Evolutionary conservation across 1,140 invertebrate species (phyloP), one percentile per base, ranked within the genome.

Genomic region (Planococcus citri): DNA sequence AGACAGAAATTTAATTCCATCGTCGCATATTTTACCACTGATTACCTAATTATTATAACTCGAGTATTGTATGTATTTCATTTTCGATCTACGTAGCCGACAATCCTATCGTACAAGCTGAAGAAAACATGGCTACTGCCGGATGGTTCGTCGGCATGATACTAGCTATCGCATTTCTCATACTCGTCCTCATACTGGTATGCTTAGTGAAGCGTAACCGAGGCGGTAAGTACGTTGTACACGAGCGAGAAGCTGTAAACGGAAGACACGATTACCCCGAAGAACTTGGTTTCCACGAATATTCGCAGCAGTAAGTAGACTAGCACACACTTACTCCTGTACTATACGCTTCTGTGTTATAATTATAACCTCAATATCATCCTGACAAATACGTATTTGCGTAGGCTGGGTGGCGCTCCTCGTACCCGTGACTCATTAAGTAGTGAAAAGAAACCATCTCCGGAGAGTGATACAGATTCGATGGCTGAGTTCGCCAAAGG

Each of bases 401-500:
- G 61, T 79, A 91, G 83, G 74, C 83, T 86, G 80, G 88, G 85
- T 82, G 90, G 84, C 81, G 90, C 87, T 77, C 87, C 86, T 68
- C 82, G 83, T 77, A 81, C 82, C 73, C 81, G 87, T 74, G 86
- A 86, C 75, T 91, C 88, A 25, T 85, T 90, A 82, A 88, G 84
- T 76, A 90, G 88, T 80, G 87, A 88, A 77, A 83, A 85, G 69
- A 89, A 91, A 78, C 85, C 85, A 1, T 87, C 87, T 72, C 88
- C 89, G 51, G 94, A 95, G 79, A 95, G 92, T 75, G 91, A 97
- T 78, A 95, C 93, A 21, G 95, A 99, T 82, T 97, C 94, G 27
- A 95, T 98, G 92, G 94, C 92, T 6, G 95, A 98, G 79, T 98
- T 97, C 79, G 95, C 92, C 67, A 95, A 98, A 79, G 94, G 94